Evolutionary conservation across 2,113 vertebrate species (phyloP).

Genomic region (Mus spicilegus): DNA sequence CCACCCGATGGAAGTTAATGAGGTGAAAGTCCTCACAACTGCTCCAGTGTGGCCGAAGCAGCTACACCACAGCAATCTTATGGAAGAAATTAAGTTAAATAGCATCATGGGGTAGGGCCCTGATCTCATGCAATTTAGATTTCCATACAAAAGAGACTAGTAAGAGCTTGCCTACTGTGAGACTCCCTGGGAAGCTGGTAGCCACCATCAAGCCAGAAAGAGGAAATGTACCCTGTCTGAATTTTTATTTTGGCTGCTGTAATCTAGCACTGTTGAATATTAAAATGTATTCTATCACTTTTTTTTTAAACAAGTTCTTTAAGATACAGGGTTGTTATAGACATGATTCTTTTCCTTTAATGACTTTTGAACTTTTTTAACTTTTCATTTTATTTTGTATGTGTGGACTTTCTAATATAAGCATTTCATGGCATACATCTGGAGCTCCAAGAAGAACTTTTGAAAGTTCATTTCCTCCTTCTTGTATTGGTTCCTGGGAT

Average conservation of each 20-base stretch:
- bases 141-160: not conserved
- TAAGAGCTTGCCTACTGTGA: not conserved
- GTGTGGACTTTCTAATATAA: not conserved
- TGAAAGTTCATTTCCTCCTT: not conserved
- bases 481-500: not conserved
- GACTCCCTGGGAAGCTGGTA: not conserved
- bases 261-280: not conserved
- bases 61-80: not conserved
- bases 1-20: not conserved
- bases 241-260: not conserved
- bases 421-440: not conserved
- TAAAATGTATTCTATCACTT: not conserved
- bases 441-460: not conserved
- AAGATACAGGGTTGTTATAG: not conserved
- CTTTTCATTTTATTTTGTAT: not conserved
- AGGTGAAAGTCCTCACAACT: not conserved
- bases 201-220: not conserved
- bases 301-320: not conserved
- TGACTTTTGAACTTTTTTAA: not conserved
- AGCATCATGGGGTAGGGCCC: too few relatives aligned
- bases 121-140: not conserved
- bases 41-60: not conserved
- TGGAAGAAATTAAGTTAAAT: not conserved
- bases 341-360: slow-evolving; percentile 6
- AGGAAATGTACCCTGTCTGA: not conserved